phyloP scores from a whole-genome alignment of 1,140 invertebrate species.

The Drusus annulatus region DNA sequence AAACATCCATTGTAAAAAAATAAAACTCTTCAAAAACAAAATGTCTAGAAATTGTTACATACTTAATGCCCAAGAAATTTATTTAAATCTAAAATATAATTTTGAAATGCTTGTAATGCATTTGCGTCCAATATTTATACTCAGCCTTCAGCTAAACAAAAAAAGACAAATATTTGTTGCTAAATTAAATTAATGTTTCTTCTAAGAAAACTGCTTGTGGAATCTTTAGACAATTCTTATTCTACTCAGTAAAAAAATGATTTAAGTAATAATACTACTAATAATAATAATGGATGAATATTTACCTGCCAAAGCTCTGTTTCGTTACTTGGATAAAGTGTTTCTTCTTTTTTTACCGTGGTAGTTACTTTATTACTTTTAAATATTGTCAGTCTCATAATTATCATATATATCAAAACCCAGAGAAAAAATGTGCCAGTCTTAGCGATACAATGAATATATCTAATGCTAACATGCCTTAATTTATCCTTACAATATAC shows the following conservation, averaged over 20 bases:
- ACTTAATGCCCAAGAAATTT: too few relatives aligned
- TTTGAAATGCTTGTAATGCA: background rate
- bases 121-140: background rate
- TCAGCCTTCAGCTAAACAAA: background rate
- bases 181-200: too few relatives aligned
- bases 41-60: too few relatives aligned
- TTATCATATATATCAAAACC: conserved; percentile 67
- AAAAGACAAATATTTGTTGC: background rate
- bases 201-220: too few relatives aligned
- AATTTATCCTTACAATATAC: conserved; percentile 51
- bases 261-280: too few relatives aligned
- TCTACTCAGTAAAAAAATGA: too few relatives aligned
- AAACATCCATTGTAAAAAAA: too few relatives aligned
- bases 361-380: conserved; percentile 59
- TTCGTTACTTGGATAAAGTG: conserved; percentile 53
- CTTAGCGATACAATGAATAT: conserved; percentile 67
- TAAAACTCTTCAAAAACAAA: too few relatives aligned
- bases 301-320: conserved; percentile 57
- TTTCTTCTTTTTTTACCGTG: conserved; percentile 28
- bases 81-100: background rate
- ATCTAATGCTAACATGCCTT: conserved; percentile 57
- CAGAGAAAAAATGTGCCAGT: conserved; percentile 68
- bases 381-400: conserved; percentile 71
- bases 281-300: background rate
- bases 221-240: too few relatives aligned